Evolutionary conservation across 2,888 invertebrate species (phyloP), one percentile per base, ranked within the genome.

Genomic region (Drosophila antonietae): DNA sequence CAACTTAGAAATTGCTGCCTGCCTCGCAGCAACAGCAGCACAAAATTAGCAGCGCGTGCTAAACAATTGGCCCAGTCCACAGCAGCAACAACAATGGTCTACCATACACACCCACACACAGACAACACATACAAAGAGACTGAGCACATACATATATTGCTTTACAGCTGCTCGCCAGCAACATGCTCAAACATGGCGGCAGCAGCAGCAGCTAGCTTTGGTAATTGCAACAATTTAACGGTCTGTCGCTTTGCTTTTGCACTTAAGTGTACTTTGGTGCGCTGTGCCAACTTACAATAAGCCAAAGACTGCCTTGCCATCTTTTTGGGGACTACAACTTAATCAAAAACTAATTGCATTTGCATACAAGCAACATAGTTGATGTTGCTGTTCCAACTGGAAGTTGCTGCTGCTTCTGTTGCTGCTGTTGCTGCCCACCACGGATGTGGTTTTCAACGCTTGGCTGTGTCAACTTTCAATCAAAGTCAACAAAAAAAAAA

Each of bases 221-320:
- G 91, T 91, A 90, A 90, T 90, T 90, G 91, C 91, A 91, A 89
- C 91, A 91, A 90, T 90, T 90, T 91, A 91, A 91, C 88, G 90
- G 90, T 90, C 90, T 91, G 90, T 91, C 90, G 90, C 92, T 83
- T 91, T 84, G 77, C 78, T 81, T 84, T 81, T 75, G 83, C 87
- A 81, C 91, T 89, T 90, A 90, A 91, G 90, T 91, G 91, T 90
- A 91, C 92, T 91, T 91, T 81, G 65, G 89, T 83, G 71, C 63
- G 37, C 67, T 75, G 61, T 63, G 68, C 59, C 69, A 68, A 55
- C 79, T 59, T 31, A 61, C 73, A 73, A 23, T 55, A 55, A 18
- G 23, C 44, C 63, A 39, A 39, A 55, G 44, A 69, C 59, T 56
- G 67, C 55, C 33, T 51, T 58, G 60, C 52, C 55, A 52, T 57